These are phyloP conservation scores for Dryococelus australis DNA, from an alignment of 2,888 invertebrate species.

Conservation along the genomic window DNA sequence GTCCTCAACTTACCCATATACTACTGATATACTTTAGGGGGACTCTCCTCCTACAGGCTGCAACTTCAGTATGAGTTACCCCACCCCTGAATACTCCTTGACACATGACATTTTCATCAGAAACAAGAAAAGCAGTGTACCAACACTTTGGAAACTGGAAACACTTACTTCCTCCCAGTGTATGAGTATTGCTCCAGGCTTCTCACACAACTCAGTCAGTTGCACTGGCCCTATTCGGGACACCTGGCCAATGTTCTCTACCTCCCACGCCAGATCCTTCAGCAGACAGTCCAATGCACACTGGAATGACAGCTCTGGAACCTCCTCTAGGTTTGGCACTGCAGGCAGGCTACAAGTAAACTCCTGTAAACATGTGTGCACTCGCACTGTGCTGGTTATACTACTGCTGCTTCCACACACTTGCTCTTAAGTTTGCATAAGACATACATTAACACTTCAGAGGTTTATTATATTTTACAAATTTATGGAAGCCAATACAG, in stretches of 20 bases:
- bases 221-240: constrained; percentile 58
- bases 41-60: too few relatives aligned
- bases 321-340: constrained; percentile 64
- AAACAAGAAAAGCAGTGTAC: too few relatives aligned
- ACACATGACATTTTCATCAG: too few relatives aligned
- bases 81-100: too few relatives aligned
- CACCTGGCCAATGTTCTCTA: constrained; percentile 53
- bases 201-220: constrained; percentile 60
- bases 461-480: too few relatives aligned
- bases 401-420: neutral
- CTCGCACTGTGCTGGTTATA: neutral
- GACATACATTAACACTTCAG: neutral
- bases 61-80: too few relatives aligned
- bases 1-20: too few relatives aligned
- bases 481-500: too few relatives aligned
- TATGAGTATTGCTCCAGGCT: constrained; percentile 63
- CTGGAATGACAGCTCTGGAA: constrained; percentile 63
- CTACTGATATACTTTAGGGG: too few relatives aligned
- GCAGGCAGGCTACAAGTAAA: constrained; percentile 60
- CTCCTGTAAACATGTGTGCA: neutral
- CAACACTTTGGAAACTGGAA: too few relatives aligned
- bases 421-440: neutral
- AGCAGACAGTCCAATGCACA: constrained; percentile 56
- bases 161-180: constrained; percentile 61
- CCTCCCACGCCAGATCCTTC: constrained; percentile 48